A percentile compares a stretch with the other conserved stretches of the same genome.
These are phyloP conservation scores for Agapornis roseicollis DNA, from an alignment of 2,113 vertebrate genomes.

Conservation along the genomic window DNA sequence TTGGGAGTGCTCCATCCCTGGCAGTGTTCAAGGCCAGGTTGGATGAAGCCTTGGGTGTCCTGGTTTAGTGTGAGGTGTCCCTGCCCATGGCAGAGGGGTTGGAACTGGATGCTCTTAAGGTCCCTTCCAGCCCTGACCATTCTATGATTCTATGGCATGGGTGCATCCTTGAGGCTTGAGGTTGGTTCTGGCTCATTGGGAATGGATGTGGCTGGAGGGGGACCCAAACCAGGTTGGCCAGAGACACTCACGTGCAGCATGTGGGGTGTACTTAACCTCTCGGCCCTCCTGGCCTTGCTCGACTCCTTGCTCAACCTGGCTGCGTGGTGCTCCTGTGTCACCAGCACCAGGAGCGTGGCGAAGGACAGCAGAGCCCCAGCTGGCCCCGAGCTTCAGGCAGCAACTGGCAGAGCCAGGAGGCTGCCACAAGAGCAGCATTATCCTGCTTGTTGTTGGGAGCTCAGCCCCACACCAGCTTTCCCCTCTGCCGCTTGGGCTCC, in stretches of 20 bases:
- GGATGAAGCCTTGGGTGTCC: no score
- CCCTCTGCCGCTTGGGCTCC: not conserved
- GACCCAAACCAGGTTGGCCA: not conserved
- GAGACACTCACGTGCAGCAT: fast-evolving
- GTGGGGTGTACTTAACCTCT: not conserved
- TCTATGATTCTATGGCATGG: no score
- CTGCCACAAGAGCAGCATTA: not conserved
- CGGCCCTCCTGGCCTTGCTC: fast-evolving
- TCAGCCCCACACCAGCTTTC: not conserved
- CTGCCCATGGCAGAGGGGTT: no score
- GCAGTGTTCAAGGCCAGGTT: no score
- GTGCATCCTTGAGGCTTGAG: not conserved
- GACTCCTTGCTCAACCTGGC: not conserved
- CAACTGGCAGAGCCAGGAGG: not conserved
- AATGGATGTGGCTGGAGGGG: not conserved
- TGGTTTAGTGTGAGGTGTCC: no score
- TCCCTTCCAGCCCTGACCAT: no score
- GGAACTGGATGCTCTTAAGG: no score
- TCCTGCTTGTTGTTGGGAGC: not conserved
- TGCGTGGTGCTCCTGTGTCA: not conserved
- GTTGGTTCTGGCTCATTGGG: not conserved
- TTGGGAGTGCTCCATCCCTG: no score
- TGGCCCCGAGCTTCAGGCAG: not conserved
- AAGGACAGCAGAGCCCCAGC: not conserved
- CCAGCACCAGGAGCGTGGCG: not conserved